These are phyloP conservation scores for Trimorus sp. DNA, from an alignment of 2,888 invertebrate species.

Conservation along the genomic window DNA sequence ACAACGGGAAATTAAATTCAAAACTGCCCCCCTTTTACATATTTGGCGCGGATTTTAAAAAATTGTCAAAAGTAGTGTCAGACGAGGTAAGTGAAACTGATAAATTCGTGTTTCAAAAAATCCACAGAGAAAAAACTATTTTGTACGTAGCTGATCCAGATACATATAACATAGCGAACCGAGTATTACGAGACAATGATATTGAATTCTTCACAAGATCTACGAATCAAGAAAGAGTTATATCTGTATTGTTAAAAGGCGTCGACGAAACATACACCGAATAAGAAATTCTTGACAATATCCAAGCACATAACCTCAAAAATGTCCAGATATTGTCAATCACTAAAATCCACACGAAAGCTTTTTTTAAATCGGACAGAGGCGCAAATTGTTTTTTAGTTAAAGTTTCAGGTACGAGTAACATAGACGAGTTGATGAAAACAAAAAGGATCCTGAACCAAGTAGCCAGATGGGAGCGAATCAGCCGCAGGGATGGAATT, in stretches of 20 bases:
- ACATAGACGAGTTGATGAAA: background rate
- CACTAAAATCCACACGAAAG: conserved; percentile 19
- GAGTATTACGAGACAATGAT: too few relatives aligned
- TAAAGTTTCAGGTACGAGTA: conserved; percentile 11
- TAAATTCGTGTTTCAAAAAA: background rate
- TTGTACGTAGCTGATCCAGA: background rate
- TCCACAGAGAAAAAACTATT: background rate
- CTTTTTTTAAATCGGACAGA: conserved; percentile 10
- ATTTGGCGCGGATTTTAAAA: too few relatives aligned
- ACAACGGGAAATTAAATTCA: background rate
- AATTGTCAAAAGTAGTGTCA: too few relatives aligned
- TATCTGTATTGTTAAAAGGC: conserved; percentile 18
- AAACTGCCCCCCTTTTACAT: background rate
- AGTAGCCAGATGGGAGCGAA: conserved; percentile 23
- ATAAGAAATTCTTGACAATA: background rate
- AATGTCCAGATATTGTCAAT: background rate
- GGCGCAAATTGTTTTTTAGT: conserved; percentile 16
- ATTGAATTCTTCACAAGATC: conserved; percentile 3
- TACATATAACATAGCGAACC: background rate
- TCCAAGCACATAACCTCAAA: background rate
- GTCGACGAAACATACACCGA: background rate
- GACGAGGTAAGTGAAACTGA: too few relatives aligned
- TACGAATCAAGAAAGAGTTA: conserved; percentile 9
- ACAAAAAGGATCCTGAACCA: conserved; percentile 1
- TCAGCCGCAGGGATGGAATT: conserved; percentile 19